A percentile compares a stretch with the other conserved stretches of the same genome.
These are phyloP conservation scores for Cotesia typhae DNA, from an alignment of 1,140 invertebrate species.

Conservation along the genomic window DNA sequence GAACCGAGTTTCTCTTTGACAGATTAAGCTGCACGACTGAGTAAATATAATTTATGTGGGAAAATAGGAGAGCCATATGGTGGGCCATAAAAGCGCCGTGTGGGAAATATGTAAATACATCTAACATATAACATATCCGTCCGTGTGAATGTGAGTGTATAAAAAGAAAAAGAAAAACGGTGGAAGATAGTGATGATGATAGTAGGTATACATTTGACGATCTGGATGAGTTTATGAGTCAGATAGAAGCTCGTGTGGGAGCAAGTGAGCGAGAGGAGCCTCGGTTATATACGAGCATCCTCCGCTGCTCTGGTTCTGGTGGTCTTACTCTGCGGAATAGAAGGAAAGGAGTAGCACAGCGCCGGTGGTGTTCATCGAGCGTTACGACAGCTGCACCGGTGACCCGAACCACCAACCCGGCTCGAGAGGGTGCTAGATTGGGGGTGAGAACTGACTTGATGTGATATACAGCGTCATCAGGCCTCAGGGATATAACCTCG, in stretches of 20 bases:
- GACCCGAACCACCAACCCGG: slow-evolving; percentile 2
- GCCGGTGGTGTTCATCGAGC: slow-evolving; percentile 19
- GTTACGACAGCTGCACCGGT: slow-evolving; percentile 18
- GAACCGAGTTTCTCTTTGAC: not conserved
- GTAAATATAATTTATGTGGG: slow-evolving; percentile 10
- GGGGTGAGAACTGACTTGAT: slow-evolving; percentile 6
- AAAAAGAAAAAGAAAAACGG: not conserved
- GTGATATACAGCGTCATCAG: slow-evolving; percentile 44
- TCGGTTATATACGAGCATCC: not conserved
- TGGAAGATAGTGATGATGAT: too few species aligned
- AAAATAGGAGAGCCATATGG: slow-evolving; percentile 21
- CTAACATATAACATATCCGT: not conserved
- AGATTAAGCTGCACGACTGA: slow-evolving; percentile 9
- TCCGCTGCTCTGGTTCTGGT: not conserved
- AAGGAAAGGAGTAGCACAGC: not conserved
- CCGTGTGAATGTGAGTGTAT: not conserved
- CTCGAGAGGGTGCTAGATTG: slow-evolving; percentile 12
- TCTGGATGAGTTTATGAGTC: not conserved
- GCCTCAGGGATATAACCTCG: slow-evolving; percentile 49
- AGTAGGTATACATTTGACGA: too few species aligned
- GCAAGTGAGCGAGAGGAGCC: not conserved
- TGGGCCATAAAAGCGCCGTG: slow-evolving; percentile 17
- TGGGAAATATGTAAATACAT: not conserved
- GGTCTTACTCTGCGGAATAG: slow-evolving; percentile 12
- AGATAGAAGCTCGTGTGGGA: not conserved